Evolutionary conservation across 2,113 vertebrate species (phyloP), one percentile per base, ranked within the genome.

Genomic region (Arvicanthis niloticus): DNA sequence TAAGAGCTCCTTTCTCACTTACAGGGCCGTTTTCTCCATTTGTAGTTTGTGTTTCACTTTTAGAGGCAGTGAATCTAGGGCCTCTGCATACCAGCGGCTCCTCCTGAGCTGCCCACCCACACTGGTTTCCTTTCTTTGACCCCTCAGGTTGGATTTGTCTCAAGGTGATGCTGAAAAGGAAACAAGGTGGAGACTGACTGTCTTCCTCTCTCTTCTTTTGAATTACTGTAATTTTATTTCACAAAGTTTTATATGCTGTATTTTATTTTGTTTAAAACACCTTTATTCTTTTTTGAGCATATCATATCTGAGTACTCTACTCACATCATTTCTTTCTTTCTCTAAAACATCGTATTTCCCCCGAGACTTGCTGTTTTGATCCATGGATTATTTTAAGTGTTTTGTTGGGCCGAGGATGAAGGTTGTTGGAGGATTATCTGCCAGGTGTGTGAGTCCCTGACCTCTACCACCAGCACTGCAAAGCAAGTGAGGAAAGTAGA

Each of bases 171-270:
- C 51, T 91, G 22, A 40, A 90, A 16, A 88, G 40, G 40, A 82
- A 94, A 91, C 45, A 29, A 93, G 22, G 37, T 81, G 22, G 45
- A 42, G 67, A 45, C 8, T 73, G 26, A 45, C 80, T 56, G 21
- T 42, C 29, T 56, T 89, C 8, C n/a, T 76, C 34, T 34, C 76
- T 40, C 75, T 87, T 85, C 3, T 70, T 72, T 88, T 58, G 53
- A 86, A 60, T 88, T 95, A 37, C 40, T 92, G 77, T 85, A 84
- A 53, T 91, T 94, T 94, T 37, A 94, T 81, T 40, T 37, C 22
- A 75, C 40, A 91, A 3, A 75, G 70, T 94, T 95, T 53, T 56
- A 53, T 89, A 60, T 37, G 26, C 51, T 91, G 1, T 88, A 72
- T 81, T 81, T 95, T 16, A 80, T 78, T 93, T 86, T 31, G 21